Base-by-base conservation (phyloP, 1,140 invertebrate genomes). In the Spodoptera frugiperda region DNA sequence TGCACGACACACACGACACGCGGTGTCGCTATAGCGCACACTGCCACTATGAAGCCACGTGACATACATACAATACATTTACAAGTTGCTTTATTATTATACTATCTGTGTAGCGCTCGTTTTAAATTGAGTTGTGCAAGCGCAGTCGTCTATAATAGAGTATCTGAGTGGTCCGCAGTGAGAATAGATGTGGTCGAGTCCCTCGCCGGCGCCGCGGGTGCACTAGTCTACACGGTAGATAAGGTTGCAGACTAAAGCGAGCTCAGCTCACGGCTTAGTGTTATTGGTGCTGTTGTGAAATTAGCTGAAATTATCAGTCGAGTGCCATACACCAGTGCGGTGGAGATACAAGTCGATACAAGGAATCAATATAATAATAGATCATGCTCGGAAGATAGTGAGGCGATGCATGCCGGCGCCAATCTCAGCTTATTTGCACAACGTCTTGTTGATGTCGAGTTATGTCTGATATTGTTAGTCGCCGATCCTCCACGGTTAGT, bases 391-490 rank as follows among this genome's bases (percentile, higher is more conserved):
- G 80, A 76, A 84, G 76, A 73, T 73, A 77, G 48, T n/a, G 21
- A 54, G 33, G 71, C 63, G 77, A 71, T 85, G 89, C 84, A 86
- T 91, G 91, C 88, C 91, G 90, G 92, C 91, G 33, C 89, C 90
- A 88, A 91, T 91, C 85, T 92, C 91, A 92, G 91, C 89, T 92
- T 86, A 91, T 90, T 90, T 88, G 72, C 90, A 92, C 91, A 91
- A 89, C 87, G 44, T 77, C 53, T 57, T 54, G 67, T 80, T 70
- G 54, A 68, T 44, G 63, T 70, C 54, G 8, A 77, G 57, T 74
- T 54, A 72, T 55, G 57, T 55, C 25, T 44, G 15, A 39, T 39
- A 39, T 59, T 30, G n/a, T n/a, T 78, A 71, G 74, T 73, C 57
- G 11, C 53, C 49, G 33, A 39, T 39, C 33, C 21, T 71, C 39